Percentiles rank a stretch among this genome's conserved stretches.
Conservation (phyloP, 2,797 vertebrate species). For the Notolepis coatsorum region DNA sequence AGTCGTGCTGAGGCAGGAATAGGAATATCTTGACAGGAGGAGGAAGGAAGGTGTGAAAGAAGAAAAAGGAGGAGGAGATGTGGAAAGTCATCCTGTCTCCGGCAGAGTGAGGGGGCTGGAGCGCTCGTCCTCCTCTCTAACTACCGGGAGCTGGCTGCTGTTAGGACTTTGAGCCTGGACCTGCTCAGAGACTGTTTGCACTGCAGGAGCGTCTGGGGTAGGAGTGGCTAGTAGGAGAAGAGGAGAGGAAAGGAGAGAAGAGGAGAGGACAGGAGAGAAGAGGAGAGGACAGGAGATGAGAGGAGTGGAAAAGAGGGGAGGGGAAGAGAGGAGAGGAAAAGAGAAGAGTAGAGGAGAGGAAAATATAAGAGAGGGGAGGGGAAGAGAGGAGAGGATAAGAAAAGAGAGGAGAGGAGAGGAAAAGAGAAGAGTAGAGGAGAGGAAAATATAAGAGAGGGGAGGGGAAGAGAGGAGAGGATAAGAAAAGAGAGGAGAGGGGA, state of each 20-base stretch:
- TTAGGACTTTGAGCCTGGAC: conserved; percentile 72
- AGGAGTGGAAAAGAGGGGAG: too few relatives aligned
- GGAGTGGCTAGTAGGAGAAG: conserved; percentile 65
- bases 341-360: too few relatives aligned
- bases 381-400: conserved; percentile 21
- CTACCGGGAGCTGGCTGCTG: conserved; percentile 75
- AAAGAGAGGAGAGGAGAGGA: conserved; percentile 22
- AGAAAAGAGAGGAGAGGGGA: conserved; percentile 34
- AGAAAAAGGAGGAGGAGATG: not conserved
- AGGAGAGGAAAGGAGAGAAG: conserved; percentile 28
- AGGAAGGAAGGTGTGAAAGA: not conserved
- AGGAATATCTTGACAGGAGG: not conserved
- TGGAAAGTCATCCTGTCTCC: conserved; percentile 53
- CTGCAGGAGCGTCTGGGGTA: conserved; percentile 72
- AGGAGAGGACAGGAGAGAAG: conserved; percentile 15
- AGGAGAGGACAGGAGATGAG: conserved; percentile 53
- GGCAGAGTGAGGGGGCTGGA: conserved; percentile 62
- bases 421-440: conserved; percentile 44
- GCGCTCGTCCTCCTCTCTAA: conserved; percentile 84
- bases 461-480: conserved; percentile 30
- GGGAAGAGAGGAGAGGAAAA: conserved; percentile 16
- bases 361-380: not conserved
- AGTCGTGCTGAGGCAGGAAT: not conserved
- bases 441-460: conserved; percentile 16
- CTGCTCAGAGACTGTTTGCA: conserved; percentile 86